phyloP scores from a whole-genome alignment of 1,140 invertebrate species.

The Rhagoletis pomonella region DNA sequence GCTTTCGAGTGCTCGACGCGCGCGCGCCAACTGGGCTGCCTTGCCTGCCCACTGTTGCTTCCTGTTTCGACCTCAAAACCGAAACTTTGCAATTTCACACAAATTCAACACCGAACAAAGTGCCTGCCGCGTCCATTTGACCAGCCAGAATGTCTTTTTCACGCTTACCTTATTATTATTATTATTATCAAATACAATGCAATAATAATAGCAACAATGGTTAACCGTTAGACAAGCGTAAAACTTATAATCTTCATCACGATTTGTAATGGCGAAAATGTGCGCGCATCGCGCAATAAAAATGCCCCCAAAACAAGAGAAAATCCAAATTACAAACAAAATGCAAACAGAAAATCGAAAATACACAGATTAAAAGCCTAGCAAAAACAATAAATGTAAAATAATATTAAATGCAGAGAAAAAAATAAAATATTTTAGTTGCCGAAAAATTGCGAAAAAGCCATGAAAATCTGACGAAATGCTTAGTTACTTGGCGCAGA shows the following conservation, averaged over 20 bases:
- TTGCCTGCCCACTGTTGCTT: not conserved
- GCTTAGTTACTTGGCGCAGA: not conserved
- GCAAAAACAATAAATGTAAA: not conserved
- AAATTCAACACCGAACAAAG: not conserved
- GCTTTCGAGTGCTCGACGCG: not conserved
- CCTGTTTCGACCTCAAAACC: constrained; percentile 40
- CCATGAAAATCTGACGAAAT: not conserved
- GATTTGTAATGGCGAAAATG: constrained; percentile 38
- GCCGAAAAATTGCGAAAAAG: not conserved
- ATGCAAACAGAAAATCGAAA: not conserved
- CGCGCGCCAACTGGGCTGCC: not conserved
- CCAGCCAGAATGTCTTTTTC: constrained; percentile 40
- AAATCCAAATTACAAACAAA: not conserved
- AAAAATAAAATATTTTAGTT: not conserved
- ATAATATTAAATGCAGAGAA: not conserved
- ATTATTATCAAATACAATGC: constrained; percentile 22
- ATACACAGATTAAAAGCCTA: too few species aligned
- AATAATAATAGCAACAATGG: constrained; percentile 24
- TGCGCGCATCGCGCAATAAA: constrained; percentile 28
- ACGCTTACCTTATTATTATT: constrained; percentile 39
- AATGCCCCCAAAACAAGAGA: not conserved
- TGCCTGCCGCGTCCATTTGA: not conserved
- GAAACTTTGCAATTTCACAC: constrained; percentile 11
- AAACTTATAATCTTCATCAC: constrained; percentile 23
- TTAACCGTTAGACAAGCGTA: constrained; percentile 39